Evolutionary conservation across 2,888 invertebrate species (phyloP), one percentile per base, ranked within the genome.

Genomic region (Synanthedon myopaeformis): DNA sequence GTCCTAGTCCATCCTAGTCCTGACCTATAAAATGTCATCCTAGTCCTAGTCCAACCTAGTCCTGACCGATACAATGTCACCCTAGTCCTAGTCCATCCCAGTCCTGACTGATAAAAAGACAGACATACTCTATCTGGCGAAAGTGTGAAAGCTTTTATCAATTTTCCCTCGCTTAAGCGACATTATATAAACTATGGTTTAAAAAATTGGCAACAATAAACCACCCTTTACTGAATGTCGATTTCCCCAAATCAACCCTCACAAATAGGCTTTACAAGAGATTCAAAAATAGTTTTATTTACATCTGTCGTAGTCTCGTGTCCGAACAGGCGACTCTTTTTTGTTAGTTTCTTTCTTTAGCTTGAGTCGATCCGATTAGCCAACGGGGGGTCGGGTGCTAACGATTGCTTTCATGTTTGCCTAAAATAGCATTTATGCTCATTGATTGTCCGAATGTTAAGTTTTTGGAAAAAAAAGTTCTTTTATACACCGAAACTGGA

Each of bases 241-340:
- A 75, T 72, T 70, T 70, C 64, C 63, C 58, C 76, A 70, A 65
- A 67, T 63, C 59, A 61, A 67, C 67, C 67, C 70, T 69, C 70
- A 65, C 71, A 74, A 76, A 74, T 73, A 69, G 68, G 57, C 59
- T 66, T 58, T 70, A 67, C 75, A 79, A 82, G 70, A 76, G 74
- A 76, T 79, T 78, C 61, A 63, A 70, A 62, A 71, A 66, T 62
- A 65, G 62, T 61, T 70, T 75, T 78, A 76, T 74, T 72, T 65
- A 72, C 85, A 86, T 85, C 85, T 86, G 85, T 78, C 81, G 71
- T 63, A 58, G 76, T 69, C 81, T 77, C 82, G 83, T 82, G 85
- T 79, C 81, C 77, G 71, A 76, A 72, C 72, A 65, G 69, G 61
- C 66, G 62, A 62, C 63, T 68, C 67, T 72, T 28, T 66, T 67